These are phyloP conservation scores for Drosophila watanabei DNA, from an alignment of 1,140 invertebrate species.

Conservation along the genomic window DNA sequence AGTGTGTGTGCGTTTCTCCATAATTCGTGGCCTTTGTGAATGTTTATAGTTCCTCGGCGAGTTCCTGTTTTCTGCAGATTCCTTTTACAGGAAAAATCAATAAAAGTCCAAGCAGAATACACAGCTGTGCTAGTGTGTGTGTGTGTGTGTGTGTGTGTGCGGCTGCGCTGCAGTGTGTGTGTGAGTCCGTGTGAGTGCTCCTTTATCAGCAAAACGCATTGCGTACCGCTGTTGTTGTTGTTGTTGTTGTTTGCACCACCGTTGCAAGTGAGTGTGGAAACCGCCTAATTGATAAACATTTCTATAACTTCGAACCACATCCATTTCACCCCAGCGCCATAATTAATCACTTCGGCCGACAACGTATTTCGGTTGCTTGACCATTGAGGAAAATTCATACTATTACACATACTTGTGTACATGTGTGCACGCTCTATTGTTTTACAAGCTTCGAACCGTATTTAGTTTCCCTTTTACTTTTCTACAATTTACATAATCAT, in stretches of 20 bases:
- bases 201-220: conserved; percentile 63
- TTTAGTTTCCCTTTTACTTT: conserved; percentile 83
- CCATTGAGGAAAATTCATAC: conserved; percentile 37
- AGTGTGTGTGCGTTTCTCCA: neutral
- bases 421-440: conserved; percentile 13
- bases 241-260: conserved; percentile 19
- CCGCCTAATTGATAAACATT: conserved; percentile 71
- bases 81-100: conserved; percentile 82
- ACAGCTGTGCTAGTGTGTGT: conserved; percentile 18
- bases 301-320: conserved; percentile 58
- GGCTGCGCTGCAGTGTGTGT: conserved; percentile 47
- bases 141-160: conserved; percentile 28
- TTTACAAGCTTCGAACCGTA: conserved; percentile 46
- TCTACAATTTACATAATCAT: conserved; percentile 80
- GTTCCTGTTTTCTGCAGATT: conserved; percentile 42
- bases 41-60: conserved; percentile 7
- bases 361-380: conserved; percentile 52
- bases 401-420: too few species aligned
- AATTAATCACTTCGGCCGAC: conserved; percentile 66
- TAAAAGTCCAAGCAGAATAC: conserved; percentile 70
- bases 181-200: conserved; percentile 33
- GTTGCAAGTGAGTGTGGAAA: conserved; percentile 63
- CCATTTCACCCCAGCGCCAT: conserved; percentile 55
- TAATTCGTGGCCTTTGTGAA: conserved; percentile 21
- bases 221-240: conserved; percentile 20